phyloP scores from a whole-genome alignment of 2,113 vertebrate species.

The Myotis davidii region DNA sequence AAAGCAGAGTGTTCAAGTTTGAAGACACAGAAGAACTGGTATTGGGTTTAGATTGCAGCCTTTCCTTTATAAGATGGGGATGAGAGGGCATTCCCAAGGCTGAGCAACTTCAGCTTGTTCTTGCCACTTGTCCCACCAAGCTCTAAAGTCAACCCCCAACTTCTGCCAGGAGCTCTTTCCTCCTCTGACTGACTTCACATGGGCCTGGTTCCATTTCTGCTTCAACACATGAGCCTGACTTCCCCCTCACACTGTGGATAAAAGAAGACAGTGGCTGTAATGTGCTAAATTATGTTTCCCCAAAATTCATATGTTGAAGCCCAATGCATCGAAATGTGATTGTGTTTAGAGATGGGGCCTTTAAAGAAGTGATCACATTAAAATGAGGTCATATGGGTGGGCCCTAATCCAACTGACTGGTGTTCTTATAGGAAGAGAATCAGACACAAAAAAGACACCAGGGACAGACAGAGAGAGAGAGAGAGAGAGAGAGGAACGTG shows the following conservation, averaged over 20 bases:
- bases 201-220: neutral
- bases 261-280: neutral
- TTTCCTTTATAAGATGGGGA: conserved; percentile 24
- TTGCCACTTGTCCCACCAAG: neutral
- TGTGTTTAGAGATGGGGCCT: neutral
- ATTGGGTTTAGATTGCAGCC: neutral
- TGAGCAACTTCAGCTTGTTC: neutral
- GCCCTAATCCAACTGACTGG: neutral
- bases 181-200: neutral
- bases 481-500: neutral
- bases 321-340: neutral
- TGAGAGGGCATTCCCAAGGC: neutral
- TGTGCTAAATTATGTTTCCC: neutral
- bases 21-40: neutral
- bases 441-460: neutral
- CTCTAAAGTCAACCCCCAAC: neutral
- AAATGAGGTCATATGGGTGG: neutral
- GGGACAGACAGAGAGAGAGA: neutral
- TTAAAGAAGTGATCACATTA: neutral
- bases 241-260: neutral
- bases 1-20: conserved; percentile 56
- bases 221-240: neutral
- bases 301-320: neutral
- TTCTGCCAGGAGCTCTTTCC: neutral
- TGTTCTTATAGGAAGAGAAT: neutral